Evolutionary conservation across 2,888 invertebrate species (phyloP).

Genomic region (Nipponacmea schrenckii): DNA sequence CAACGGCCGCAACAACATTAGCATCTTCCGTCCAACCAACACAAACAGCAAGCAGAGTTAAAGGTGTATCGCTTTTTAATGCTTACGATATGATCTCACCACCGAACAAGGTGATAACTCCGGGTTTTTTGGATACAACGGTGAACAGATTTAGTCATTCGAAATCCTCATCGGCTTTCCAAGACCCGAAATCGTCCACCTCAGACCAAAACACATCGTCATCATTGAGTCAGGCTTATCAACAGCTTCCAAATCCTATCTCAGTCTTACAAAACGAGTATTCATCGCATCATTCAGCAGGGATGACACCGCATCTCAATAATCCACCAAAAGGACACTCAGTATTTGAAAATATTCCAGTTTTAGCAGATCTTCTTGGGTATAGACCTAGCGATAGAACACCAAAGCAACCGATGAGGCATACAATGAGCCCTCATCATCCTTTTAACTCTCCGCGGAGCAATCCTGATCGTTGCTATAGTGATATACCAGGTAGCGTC

Average conservation of each 20-base stretch:
- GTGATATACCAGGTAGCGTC: background rate
- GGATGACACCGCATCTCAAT: background rate
- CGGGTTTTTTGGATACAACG: conserved; percentile 39
- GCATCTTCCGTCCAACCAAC: background rate
- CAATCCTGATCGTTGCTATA: background rate
- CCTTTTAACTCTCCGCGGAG: background rate
- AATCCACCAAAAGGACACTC: background rate
- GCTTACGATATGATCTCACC: conserved; percentile 57
- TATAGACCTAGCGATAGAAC: conserved; percentile 4
- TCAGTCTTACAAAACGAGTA: conserved; percentile 17
- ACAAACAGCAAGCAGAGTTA: background rate
- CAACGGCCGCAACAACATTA: conserved; percentile 6
- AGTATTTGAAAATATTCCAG: conserved; percentile 31
- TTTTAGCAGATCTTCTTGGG: conserved; percentile 32
- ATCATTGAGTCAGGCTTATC: background rate
- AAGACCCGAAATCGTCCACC: conserved; percentile 35
- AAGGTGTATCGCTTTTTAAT: conserved; percentile 33
- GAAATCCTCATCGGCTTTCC: conserved; percentile 50
- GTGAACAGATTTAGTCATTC: conserved; percentile 50
- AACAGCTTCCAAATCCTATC: conserved; percentile 12
- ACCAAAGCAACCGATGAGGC: background rate
- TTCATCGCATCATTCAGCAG: background rate
- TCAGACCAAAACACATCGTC: conserved; percentile 24
- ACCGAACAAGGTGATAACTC: conserved; percentile 56
- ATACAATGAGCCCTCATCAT: background rate